These are phyloP conservation scores for Sternarchorhynchus goeldii DNA, from an alignment of 2,797 vertebrate species.

Conservation along the genomic window DNA sequence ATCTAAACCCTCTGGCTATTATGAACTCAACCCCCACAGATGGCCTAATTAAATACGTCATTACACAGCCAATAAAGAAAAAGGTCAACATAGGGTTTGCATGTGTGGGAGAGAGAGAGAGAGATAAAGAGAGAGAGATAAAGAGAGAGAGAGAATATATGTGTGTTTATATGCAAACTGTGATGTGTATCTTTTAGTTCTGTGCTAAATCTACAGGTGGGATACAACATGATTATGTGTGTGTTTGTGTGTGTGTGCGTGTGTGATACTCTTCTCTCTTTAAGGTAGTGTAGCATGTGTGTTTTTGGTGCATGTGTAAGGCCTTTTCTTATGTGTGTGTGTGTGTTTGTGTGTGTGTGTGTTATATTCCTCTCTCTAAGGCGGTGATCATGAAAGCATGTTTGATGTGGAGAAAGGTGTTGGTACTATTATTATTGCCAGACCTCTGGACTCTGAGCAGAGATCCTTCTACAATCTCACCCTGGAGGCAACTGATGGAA, in stretches of 20 bases:
- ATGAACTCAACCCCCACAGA: conserved; percentile 30
- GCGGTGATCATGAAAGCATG: conserved; percentile 79
- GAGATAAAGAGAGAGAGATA: conserved; percentile 18
- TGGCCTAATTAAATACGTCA: conserved; percentile 49
- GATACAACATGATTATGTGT: conserved; percentile 34
- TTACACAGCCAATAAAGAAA: conserved; percentile 42
- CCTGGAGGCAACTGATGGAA: conserved; percentile 52
- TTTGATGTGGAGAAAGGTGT: conserved; percentile 90
- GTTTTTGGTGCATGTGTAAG: conserved; percentile 1
- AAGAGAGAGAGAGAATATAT: conserved; percentile 12
- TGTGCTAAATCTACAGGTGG: conserved; percentile 40
- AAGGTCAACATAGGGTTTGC: conserved; percentile 33
- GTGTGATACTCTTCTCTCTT: background rate
- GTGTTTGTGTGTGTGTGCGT: conserved; percentile 36
- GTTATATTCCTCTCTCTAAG: conserved; percentile 52
- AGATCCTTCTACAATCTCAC: conserved; percentile 60
- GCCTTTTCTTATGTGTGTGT: background rate
- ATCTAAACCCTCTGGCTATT: conserved; percentile 27
- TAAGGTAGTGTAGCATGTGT: conserved; percentile 19
- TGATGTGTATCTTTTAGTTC: conserved; percentile 5
- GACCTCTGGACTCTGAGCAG: conserved; percentile 91
- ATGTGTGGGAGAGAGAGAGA: background rate
- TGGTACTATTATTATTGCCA: conserved; percentile 92
- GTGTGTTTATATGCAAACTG: conserved; percentile 15
- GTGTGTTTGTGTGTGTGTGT: conserved; percentile 12